Base-by-base conservation (phyloP, 2,113 vertebrate species). In the Podocnemis expansa region DNA sequence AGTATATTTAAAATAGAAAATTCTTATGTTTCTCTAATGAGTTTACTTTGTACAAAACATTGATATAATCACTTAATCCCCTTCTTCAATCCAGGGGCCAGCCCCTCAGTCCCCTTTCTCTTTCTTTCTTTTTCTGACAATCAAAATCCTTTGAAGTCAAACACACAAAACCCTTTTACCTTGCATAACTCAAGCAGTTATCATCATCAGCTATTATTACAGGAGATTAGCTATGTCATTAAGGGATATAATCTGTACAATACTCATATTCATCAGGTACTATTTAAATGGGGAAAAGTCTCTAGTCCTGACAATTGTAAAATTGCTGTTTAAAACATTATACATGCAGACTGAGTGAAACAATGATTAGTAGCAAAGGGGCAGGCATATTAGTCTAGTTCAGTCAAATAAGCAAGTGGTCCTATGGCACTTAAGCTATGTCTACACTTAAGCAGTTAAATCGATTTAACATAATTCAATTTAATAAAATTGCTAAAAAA, bases 171-270 rank as follows among this genome's bases (percentile, higher is more conserved):
- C 45, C 45, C 89, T 96, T 97, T 95, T 92, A 87, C 87, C 56
- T 97, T 91, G 88, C 95, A 96, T 96, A 98, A 94, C 78, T 54
- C 83, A 95, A 96, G 91, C 80, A 90, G 87, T 89, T 92, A 97
- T 95, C 96, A 96, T 91, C 86, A 87, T 86, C 92, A 91, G 31
- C 58, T 75, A 83, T 96, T 97, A 96, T 93, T 95, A 97, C 10
- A 95, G 97, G 96, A 98, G 96, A 97, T 98, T 97, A 98, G 87
- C 60, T 84, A 94, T 94, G 87, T 95, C 95, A 97, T 97, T 97
- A 97, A 93, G 94, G 94, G 81, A 79, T 84, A 90, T 96, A 97
- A 97, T 98, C 96, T 96, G 34, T 85, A 58, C 95, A 96, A 95
- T 94, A 89, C 91, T 97, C 87, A 91, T 95, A 87, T 96, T 98